Percentiles rank a stretch among this genome's conserved stretches.
Conservation (phyloP, 2,113 vertebrate genomes). For the Progne subis region DNA sequence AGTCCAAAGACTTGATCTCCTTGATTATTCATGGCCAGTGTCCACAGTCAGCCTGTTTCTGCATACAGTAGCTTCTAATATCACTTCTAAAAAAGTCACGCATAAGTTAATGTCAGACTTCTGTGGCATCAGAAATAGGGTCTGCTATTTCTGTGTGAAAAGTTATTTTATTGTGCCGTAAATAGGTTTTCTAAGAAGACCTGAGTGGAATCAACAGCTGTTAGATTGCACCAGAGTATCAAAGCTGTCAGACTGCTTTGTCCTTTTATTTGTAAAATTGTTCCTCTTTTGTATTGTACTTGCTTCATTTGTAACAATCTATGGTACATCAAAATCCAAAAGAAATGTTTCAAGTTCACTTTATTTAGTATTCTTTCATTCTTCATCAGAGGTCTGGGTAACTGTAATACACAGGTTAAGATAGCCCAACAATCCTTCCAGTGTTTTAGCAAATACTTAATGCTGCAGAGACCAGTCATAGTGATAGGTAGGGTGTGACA, state of each 20-base stretch:
- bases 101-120: background rate
- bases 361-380: background rate
- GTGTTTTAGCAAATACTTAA: background rate
- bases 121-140: background rate
- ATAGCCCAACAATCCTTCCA: background rate
- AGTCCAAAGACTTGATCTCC: background rate
- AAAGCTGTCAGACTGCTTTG: background rate
- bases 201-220: background rate
- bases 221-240: background rate
- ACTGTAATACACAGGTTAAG: background rate
- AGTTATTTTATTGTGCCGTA: background rate
- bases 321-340: background rate
- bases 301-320: background rate
- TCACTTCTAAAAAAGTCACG: background rate
- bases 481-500: background rate
- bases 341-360: background rate
- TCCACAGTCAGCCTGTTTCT: background rate
- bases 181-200: background rate
- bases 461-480: background rate
- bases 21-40: background rate
- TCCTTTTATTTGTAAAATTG: background rate
- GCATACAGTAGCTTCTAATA: background rate
- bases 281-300: background rate
- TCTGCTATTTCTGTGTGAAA: background rate
- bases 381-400: background rate